Conservation (phyloP, 2,888 invertebrate species). For the Baronia brevicornis region DNA sequence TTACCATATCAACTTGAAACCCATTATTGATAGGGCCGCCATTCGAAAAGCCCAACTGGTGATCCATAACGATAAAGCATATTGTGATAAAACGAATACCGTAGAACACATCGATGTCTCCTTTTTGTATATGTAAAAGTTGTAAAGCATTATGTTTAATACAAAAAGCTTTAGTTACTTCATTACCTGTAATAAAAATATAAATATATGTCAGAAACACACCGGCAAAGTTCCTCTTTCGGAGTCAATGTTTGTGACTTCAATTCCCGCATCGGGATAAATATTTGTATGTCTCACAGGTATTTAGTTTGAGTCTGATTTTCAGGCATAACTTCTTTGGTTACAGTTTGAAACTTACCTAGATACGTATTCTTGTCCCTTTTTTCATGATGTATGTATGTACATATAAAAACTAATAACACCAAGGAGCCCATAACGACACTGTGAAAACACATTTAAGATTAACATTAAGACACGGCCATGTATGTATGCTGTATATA, state of each 20-base stretch:
- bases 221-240: no score
- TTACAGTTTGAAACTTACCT: no score
- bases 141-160: slow-evolving; percentile 47
- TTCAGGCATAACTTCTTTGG: no score
- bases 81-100: slow-evolving; percentile 76
- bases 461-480: not conserved
- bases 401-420: slow-evolving; percentile 34
- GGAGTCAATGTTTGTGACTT: no score
- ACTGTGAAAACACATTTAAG: slow-evolving; percentile 33
- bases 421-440: slow-evolving; percentile 23
- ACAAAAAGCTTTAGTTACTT: slow-evolving; percentile 46
- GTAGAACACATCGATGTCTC: slow-evolving; percentile 69
- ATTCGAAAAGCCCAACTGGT: slow-evolving; percentile 70
- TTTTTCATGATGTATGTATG: slow-evolving; percentile 31
- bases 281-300: no score
- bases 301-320: no score
- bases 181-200: slow-evolving; percentile 34
- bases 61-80: slow-evolving; percentile 72
- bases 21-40: slow-evolving; percentile 75
- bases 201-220: no score
- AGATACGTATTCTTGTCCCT: slow-evolving; percentile 10
- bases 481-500: not conserved
- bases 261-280: no score
- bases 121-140: slow-evolving; percentile 41
- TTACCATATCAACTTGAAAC: slow-evolving; percentile 69